Percentiles rank a stretch among this genome's conserved stretches.
These are phyloP conservation scores for Callospermophilus lateralis DNA, from an alignment of 2,113 vertebrate genomes.

Conservation along the genomic window DNA sequence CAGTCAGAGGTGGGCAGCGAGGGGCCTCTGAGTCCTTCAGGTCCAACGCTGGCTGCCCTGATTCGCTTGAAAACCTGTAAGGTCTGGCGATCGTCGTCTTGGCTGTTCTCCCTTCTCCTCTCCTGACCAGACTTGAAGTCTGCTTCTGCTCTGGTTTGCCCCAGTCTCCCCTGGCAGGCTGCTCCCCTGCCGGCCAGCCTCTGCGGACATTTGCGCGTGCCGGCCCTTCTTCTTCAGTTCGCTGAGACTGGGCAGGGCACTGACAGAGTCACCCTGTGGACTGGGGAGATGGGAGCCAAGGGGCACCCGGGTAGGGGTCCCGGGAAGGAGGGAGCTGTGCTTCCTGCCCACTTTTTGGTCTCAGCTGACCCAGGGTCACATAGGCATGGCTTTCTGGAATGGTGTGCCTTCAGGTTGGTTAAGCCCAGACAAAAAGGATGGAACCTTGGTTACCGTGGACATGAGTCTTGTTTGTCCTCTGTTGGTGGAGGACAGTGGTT, in stretches of 20 bases:
- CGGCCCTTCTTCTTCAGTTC: too few species aligned
- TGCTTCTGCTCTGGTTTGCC: background rate
- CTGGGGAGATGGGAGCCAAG: too few species aligned
- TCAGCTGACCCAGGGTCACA: background rate
- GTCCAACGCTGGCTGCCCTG: background rate
- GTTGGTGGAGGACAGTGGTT: background rate
- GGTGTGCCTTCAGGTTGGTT: background rate
- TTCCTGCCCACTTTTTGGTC: background rate
- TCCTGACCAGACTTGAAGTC: background rate
- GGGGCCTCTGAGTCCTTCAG: background rate
- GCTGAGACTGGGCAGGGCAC: background rate
- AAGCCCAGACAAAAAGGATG: background rate
- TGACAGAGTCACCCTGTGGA: background rate
- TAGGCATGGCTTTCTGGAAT: background rate
- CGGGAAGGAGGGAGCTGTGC: background rate
- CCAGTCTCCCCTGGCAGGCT: fast-evolving
- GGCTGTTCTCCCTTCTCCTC: fast-evolving
- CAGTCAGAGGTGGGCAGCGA: background rate
- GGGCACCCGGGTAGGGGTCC: background rate
- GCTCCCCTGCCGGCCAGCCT: background rate
- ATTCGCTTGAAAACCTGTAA: background rate
- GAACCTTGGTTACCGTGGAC: background rate
- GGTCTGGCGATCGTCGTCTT: fast-evolving
- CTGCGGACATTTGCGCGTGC: background rate
- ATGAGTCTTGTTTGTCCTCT: background rate